Evolutionary conservation across 2,113 vertebrate species (phyloP).

Genomic region (Neolamprologus caudopunctatus): DNA sequence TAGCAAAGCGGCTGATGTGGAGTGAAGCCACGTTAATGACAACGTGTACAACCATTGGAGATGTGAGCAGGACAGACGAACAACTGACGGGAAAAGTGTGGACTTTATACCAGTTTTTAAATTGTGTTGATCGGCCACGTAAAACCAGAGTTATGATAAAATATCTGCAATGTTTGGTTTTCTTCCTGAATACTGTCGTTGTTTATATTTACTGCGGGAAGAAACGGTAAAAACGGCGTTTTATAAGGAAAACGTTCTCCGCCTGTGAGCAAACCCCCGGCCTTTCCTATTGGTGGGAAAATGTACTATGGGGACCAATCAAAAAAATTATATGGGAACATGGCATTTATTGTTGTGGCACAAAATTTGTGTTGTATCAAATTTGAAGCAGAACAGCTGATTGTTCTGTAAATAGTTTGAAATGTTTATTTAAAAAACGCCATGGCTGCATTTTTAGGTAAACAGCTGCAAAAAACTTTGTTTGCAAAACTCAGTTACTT

Average conservation of each 20-base stretch:
- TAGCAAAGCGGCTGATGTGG: rapidly evolving
- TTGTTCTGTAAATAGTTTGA: not conserved
- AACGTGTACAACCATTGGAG: rapidly evolving
- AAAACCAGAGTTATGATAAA: no score
- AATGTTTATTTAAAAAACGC: rapidly evolving
- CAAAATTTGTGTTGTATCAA: rapidly evolving
- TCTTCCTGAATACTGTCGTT: rapidly evolving
- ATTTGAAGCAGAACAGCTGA: not conserved
- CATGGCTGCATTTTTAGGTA: rapidly evolving
- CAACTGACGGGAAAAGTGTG: rapidly evolving
- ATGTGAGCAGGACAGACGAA: rapidly evolving
- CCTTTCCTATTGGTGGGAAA: no score
- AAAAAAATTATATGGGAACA: no score
- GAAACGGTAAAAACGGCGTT: rapidly evolving
- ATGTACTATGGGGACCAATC: no score
- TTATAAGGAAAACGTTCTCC: rapidly evolving
- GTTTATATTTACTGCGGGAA: rapidly evolving
- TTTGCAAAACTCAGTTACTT: rapidly evolving
- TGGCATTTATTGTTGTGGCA: not conserved
- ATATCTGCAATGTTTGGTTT: rapidly evolving
- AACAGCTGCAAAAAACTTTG: rapidly evolving
- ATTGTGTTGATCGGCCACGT: no score
- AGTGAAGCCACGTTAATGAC: not conserved
- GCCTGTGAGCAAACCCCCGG: no score
- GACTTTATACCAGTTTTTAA: rapidly evolving